phyloP scores from a whole-genome alignment of 2,797 vertebrate species.

The Anguilla marmorata region DNA sequence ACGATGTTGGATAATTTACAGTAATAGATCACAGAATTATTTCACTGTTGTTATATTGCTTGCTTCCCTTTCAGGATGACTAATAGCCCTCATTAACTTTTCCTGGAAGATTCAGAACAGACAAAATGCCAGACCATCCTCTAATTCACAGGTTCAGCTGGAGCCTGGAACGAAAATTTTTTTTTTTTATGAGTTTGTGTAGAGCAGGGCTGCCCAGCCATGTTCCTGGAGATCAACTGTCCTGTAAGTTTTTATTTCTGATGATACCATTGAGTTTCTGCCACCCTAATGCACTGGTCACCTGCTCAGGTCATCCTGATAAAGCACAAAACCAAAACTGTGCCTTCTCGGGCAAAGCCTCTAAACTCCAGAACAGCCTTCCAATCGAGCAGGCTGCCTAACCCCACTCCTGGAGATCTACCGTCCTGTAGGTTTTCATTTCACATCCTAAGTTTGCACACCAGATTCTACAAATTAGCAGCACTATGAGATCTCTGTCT shows the following conservation, averaged over 20 bases:
- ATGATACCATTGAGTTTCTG: too few relatives aligned
- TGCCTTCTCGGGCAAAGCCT: too few relatives aligned
- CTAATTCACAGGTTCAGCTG: background rate
- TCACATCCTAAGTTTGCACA: too few relatives aligned
- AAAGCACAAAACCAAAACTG: too few relatives aligned
- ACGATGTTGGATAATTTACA: background rate
- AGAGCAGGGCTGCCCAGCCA: background rate
- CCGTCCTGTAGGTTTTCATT: too few relatives aligned
- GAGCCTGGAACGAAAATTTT: background rate
- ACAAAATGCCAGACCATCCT: background rate
- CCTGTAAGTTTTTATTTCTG: too few relatives aligned
- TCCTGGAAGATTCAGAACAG: background rate
- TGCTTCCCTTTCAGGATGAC: conserved; percentile 12
- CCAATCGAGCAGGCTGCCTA: too few relatives aligned
- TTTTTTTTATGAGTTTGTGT: background rate
- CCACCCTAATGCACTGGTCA: too few relatives aligned
- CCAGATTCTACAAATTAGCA: too few relatives aligned
- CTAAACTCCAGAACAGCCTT: too few relatives aligned
- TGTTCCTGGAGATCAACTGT: background rate
- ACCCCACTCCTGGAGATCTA: background rate
- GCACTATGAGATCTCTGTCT: too few relatives aligned
- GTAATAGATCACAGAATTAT: background rate
- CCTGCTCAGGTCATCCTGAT: too few relatives aligned
- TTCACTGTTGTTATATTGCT: background rate
- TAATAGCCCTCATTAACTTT: background rate